Percentiles rank a stretch among this genome's conserved stretches.
These are phyloP conservation scores for Tretioscincus oriximinensis DNA, from an alignment of 2,113 vertebrate genomes.

Conservation along the genomic window DNA sequence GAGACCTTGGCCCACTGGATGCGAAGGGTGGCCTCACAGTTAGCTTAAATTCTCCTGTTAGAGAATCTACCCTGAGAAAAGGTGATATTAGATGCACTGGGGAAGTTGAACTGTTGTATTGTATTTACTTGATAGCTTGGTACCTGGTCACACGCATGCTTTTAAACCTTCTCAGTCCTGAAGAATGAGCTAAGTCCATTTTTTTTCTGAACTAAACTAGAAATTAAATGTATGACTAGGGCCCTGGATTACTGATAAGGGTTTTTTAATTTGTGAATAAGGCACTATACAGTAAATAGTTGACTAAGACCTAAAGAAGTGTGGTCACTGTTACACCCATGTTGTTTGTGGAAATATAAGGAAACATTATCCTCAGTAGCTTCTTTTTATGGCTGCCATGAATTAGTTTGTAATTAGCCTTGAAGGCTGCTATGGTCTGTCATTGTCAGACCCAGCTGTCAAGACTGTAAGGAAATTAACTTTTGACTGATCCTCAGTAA, in stretches of 20 bases:
- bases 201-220: too few relatives aligned
- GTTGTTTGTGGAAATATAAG: accelerated
- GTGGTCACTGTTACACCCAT: not conserved
- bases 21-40: not conserved
- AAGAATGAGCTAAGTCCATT: too few relatives aligned
- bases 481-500: constrained; percentile 43
- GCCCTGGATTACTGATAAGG: not conserved
- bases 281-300: not conserved
- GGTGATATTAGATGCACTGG: not conserved
- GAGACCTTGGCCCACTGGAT: too few relatives aligned
- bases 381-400: not conserved
- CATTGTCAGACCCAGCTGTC: constrained; percentile 41
- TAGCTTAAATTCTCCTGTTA: not conserved
- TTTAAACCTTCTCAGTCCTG: too few relatives aligned
- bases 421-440: constrained; percentile 19
- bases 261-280: not conserved
- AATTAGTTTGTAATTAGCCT: constrained; percentile 27
- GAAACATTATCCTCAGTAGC: not conserved
- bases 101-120: not conserved
- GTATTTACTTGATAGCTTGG: not conserved
- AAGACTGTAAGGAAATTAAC: constrained; percentile 61
- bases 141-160: too few relatives aligned
- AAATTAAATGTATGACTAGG: too few relatives aligned
- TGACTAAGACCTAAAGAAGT: not conserved
- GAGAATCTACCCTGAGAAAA: not conserved